A percentile compares a stretch with the other conserved stretches of the same genome.
phyloP scores from a whole-genome alignment of 2,888 invertebrate species.

The Cosmopolites sordidus region DNA sequence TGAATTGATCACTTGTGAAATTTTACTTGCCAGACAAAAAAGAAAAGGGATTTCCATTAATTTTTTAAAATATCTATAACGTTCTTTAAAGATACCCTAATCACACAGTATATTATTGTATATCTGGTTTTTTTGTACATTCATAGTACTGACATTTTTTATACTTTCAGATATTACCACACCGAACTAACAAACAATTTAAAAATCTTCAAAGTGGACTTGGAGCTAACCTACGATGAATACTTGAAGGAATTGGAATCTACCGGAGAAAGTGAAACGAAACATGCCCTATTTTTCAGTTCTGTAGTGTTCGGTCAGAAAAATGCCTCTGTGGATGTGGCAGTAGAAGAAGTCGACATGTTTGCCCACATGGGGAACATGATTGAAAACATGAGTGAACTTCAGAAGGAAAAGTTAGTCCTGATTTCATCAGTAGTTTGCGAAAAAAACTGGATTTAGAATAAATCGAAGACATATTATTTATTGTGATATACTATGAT shows the following conservation, averaged over 20 bases:
- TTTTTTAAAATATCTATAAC: too few species aligned
- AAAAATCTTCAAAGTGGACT: neutral
- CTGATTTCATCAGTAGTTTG: neutral
- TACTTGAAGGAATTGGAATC: constrained; percentile 3
- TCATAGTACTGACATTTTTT: neutral
- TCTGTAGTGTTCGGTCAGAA: constrained; percentile 6
- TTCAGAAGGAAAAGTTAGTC: constrained; percentile 1
- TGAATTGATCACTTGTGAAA: too few species aligned
- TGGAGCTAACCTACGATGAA: constrained; percentile 7
- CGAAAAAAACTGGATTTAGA: constrained; percentile 7
- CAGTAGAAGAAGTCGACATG: constrained; percentile 1
- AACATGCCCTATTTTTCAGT: constrained; percentile 6
- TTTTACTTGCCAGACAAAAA: too few species aligned
- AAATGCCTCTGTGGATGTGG: neutral
- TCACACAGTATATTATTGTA: too few species aligned
- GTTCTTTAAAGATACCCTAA: too few species aligned
- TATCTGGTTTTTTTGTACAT: too few species aligned
- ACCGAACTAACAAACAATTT: constrained; percentile 3
- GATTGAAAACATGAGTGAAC: constrained; percentile 1
- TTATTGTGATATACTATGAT: too few species aligned
- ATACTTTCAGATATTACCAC: constrained; percentile 6
- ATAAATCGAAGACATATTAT: too few species aligned
- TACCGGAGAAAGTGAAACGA: neutral
- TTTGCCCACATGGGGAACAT: constrained; percentile 5
- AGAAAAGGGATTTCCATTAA: too few species aligned